Conservation (phyloP, 2,113 vertebrate genomes). For the Myanophis thanlyinensis region DNA sequence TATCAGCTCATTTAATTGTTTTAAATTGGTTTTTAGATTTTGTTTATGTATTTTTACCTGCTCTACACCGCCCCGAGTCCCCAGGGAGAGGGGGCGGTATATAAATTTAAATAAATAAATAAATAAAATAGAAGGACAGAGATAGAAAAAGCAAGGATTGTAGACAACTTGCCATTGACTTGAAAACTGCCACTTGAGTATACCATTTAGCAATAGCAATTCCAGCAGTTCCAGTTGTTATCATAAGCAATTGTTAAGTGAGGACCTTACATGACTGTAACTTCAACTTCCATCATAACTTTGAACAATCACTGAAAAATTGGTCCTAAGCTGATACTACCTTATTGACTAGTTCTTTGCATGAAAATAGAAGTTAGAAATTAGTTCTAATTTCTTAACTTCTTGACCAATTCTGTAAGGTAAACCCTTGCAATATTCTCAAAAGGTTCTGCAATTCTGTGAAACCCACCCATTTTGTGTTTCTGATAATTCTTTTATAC, state of each 20-base stretch:
- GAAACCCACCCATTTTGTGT: slow-evolving; percentile 11
- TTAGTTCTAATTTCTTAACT: not conserved
- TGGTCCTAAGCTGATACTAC: not conserved
- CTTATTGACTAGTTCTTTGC: not conserved
- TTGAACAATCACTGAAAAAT: not conserved
- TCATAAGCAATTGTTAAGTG: not conserved
- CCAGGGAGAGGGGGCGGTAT: too few species aligned
- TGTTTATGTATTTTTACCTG: too few species aligned
- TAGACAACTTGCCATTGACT: not conserved
- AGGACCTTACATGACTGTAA: not conserved
- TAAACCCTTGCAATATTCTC: not conserved
- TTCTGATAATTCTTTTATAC: not conserved
- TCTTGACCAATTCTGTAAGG: not conserved
- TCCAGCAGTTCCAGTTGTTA: not conserved
- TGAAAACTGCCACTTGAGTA: not conserved
- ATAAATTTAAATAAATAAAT: too few species aligned
- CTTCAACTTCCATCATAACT: not conserved
- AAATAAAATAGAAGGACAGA: too few species aligned
- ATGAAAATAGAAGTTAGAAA: not conserved
- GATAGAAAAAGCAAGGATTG: not conserved
- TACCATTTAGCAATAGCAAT: not conserved
- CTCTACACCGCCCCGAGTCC: too few species aligned
- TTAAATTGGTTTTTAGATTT: too few species aligned
- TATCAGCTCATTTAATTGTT: too few species aligned
- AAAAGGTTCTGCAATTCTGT: not conserved